Evolutionary conservation across 2,797 vertebrate genomes (phyloP).

Genomic region (Echiichthys vipera): DNA sequence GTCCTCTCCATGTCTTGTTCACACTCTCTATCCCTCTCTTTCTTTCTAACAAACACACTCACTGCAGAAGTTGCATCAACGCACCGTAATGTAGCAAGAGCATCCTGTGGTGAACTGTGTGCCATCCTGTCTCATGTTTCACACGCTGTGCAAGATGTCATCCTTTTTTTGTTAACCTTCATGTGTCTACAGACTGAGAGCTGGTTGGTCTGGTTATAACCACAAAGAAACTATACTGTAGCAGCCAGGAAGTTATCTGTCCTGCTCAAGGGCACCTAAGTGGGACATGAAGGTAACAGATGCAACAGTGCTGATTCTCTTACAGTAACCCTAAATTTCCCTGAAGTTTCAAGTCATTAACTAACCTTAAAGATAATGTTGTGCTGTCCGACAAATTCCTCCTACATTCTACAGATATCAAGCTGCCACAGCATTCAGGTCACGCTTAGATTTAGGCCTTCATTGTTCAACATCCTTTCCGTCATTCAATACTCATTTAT

Average conservation of each 20-base stretch:
- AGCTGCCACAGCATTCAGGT: conserved; percentile 13
- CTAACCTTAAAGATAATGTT: not conserved
- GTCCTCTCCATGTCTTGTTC: not conserved
- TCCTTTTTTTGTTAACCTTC: conserved; percentile 4
- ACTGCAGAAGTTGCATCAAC: conserved; percentile 55
- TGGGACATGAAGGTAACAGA: not conserved
- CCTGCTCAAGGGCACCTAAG: conserved; percentile 5
- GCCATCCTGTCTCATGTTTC: conserved; percentile 50
- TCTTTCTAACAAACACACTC: conserved; percentile 1
- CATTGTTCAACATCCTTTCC: conserved; percentile 16
- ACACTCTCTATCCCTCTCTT: not conserved
- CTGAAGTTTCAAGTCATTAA: not conserved
- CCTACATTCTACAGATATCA: conserved; percentile 6
- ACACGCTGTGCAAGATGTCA: not conserved
- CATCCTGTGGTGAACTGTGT: conserved; percentile 39
- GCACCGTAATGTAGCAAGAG: conserved; percentile 45
- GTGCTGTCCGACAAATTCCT: not conserved
- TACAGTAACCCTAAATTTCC: conserved; percentile 9
- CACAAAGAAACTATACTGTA: not conserved
- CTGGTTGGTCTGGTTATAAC: not conserved
- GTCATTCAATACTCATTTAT: conserved; percentile 5
- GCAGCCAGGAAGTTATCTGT: not conserved
- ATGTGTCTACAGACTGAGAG: not conserved
- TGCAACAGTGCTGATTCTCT: not conserved
- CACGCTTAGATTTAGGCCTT: not conserved